Evolutionary conservation across 2,888 invertebrate genomes (phyloP), one percentile per base, ranked within the genome.

Genomic region (Atrina japonica): DNA sequence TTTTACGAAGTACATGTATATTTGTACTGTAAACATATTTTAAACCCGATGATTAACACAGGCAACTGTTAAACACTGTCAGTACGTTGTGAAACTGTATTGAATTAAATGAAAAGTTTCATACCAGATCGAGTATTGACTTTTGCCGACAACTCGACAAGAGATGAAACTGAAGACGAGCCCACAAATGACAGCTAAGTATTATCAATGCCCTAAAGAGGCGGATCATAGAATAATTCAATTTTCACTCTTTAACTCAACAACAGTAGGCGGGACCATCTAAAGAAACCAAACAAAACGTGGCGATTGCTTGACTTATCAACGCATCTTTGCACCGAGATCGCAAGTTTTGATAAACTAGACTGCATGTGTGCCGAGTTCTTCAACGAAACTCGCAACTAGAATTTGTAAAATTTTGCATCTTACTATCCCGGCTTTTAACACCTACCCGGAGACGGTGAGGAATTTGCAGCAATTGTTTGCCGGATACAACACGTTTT

Each of bases 321-420:
- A 56, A 56, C 56, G 23, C 61, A 61, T 43, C 30, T 30, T 30
- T 47, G 65, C 66, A 61, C 66, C 25, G 52, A 66, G 55, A 59
- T 61, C 66, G 49, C 49, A 53, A 53, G 66, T 66, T 61, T 61
- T 56, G 70, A 66, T 70, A 66, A 61, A 60, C 29, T 55, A 27
- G 53, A 53, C 52, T 65, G 29, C 43, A 65, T 47, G 55, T 49
- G 14, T 49, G 49, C 56, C 58, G 49, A 45, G 43, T 55, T 66
- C 58, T 40, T 58, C 49, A 40, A 49, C 49, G 58, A 66, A 66
- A 66, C 47, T 58, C 49, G 66, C 50, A 55, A 66, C 45, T 35
- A 35, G 58, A 66, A 66, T 66, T 66, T 66, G 66, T 66, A 66
- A 66, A 66, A 58, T 66, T 66, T 58, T 66, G 66, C 66, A 58